These are phyloP conservation scores for Parnassius apollo DNA, from an alignment of 2,888 invertebrate genomes.

Conservation along the genomic window DNA sequence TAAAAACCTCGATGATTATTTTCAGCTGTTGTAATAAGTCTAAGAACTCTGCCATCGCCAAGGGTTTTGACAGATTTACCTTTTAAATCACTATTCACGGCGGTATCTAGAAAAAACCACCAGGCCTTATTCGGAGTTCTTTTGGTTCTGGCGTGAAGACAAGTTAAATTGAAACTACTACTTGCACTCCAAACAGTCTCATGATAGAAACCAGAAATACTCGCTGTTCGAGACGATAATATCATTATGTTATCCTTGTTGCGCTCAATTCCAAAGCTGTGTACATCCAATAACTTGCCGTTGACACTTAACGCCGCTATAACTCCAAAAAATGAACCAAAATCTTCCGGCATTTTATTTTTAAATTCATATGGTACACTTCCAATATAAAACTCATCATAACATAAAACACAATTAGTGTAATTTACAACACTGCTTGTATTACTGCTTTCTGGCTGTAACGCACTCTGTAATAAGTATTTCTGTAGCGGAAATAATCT, in stretches of 20 bases:
- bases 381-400: slow-evolving; percentile 63
- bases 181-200: slow-evolving; percentile 67
- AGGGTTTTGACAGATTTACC: slow-evolving; percentile 48
- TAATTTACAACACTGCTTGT: neutral
- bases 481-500: slow-evolving; percentile 1
- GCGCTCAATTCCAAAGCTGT: slow-evolving; percentile 53
- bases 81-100: slow-evolving; percentile 38
- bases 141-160: slow-evolving; percentile 56
- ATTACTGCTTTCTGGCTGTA: slow-evolving; percentile 3
- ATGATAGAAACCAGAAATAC: slow-evolving; percentile 66
- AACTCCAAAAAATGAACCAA: slow-evolving; percentile 50
- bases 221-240: slow-evolving; percentile 65
- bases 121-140: slow-evolving; percentile 48
- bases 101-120: slow-evolving; percentile 63
- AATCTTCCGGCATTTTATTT: slow-evolving; percentile 43
- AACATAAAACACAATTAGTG: slow-evolving; percentile 43
- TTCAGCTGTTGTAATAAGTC: slow-evolving; percentile 53
- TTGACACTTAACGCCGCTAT: slow-evolving; percentile 59
- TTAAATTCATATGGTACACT: slow-evolving; percentile 51
- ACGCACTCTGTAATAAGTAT: neutral
- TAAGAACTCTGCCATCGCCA: slow-evolving; percentile 61
- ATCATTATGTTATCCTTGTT: slow-evolving; percentile 53
- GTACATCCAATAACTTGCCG: slow-evolving; percentile 52
- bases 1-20: slow-evolving; percentile 66
- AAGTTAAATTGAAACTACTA: slow-evolving; percentile 62